Evolutionary conservation across 2,888 invertebrate genomes (phyloP), one percentile per base, ranked within the genome.

Genomic region (Caenorhabditis sulstoni): DNA sequence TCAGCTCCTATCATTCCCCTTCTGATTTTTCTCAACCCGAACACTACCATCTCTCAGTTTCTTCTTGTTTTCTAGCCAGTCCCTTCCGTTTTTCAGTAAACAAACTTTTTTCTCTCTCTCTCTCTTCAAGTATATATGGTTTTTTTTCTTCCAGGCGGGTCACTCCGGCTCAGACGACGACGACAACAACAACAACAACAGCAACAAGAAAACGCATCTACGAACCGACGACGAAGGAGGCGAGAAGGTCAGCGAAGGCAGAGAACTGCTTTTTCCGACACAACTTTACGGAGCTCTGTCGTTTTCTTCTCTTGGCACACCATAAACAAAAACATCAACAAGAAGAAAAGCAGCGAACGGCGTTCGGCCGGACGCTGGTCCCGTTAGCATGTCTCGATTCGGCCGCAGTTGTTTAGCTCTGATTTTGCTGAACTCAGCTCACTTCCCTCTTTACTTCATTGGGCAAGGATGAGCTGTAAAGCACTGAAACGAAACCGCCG

Each of bases 291-390:
- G 73, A 73, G 62, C 58, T 73, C 57, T 49, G 64, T 64, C 39
- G 39, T 49, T 64, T 18, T 59, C 52, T 70, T 47, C 39, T 39
- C 52, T 47, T 20, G 62, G 45, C 57, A 62, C 62, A 55, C 55
- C 71, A 71, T 71, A 62, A 71, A 71, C 71, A 71, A 71, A 71
- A 71, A 71, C 71, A 71, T 55, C 71, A 55, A 71, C 71, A 71
- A 62, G 29, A 29, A 29, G 29, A 29, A 29, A 70, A 61, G 23
- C 29, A 62, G 12, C 70, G 70, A 62, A 62, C 70, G 59, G 52
- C 70, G 47, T 61, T 62, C 55, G 37, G 61, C 7, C 18, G 52
- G 58, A 35, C 50, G 58, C 47, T 50, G 50, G 52, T 29, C 29
- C 29, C 29, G 7, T 29, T 29, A 7, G 3, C 29, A 7, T 29